Evolutionary conservation across 2,888 invertebrate genomes (phyloP), one percentile per base, ranked within the genome.

Genomic region (Celastrina argiolus): DNA sequence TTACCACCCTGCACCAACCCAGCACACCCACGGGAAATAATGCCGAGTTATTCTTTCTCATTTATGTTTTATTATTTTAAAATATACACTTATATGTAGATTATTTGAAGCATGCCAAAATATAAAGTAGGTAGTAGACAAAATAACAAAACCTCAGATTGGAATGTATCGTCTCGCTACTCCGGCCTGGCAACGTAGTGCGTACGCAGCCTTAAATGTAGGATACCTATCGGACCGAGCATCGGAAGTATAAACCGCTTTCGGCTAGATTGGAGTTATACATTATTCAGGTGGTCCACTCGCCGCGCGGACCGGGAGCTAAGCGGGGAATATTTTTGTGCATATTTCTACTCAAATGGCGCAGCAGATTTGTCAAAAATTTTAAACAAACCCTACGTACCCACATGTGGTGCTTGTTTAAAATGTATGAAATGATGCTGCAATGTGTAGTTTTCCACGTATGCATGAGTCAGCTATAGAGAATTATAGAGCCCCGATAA

Each of bases 191-290:
- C 12, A 22, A 26, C 10, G 14, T 26, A 51, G 51, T 51, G 69
- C 68, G 69, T 71, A 68, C 65, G 66, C 65, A 56, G 67, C 70
- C n/a, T n/a, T n/a, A 66, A 65, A 69, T 70, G 66, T 71, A 68
- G 66, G 70, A 69, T 70, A n/a, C n/a, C n/a, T n/a, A 71, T 67
- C 66, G 68, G 64, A 67, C 64, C 58, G 67, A 67, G n/a, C 64
- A 66, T 66, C 67, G 67, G 68, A 70, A 71, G 69, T 69, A 73
- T 72, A 73, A 72, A 73, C 72, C 76, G 76, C 79, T 81, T 78
- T 80, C 77, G 78, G 75, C 74, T 71, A 72, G 77, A 82, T 81
- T 81, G 81, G 72, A 69, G 71, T 71, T 70, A 80, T 83, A 78
- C 79, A 82, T 81, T 80, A 83, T 82, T 81, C 79, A 78, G 73